Base-by-base conservation (phyloP, 2,888 invertebrate genomes). In the Morpho deidamia region DNA sequence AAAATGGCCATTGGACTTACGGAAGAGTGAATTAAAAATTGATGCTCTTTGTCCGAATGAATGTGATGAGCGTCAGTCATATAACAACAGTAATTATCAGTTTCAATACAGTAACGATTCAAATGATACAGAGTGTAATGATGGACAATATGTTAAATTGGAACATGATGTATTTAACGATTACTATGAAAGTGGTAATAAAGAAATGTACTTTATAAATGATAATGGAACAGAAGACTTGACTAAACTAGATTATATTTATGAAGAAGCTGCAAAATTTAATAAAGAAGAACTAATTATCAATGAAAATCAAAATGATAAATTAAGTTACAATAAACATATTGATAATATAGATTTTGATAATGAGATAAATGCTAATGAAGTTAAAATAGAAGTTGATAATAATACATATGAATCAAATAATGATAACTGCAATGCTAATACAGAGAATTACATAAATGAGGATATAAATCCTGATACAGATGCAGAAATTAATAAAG, bases 41-140 rank as follows among this genome's bases (percentile, higher is more conserved):
- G 59, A 73, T 1, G 70, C 75, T 1, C 44, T 85, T 5, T 86
- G 86, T 44, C 55, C 74, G 0, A 78, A 85, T 35, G 77, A 81
- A n/a, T 87, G 85, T 34, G 59, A 66, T 3, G 55, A 67, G n/a
- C 62, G 58, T 32, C 65, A 63, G 23, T 51, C 60, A 14, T 51
- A 63, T 51, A 58, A 48, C 32, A 43, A 32, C 7, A 56, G 53
- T 14, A 11, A 42, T 1, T 58, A 59, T 58, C 43, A 71, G 58
- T 59, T 65, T 61, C 39, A 68, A 7, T 53, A 64, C 33, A 63
- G 58, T 45, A 67, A 66, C 52, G 61, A 64, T 34, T 64, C 63
- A 8, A 66, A 61, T 41, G 55, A 67, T n/a, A 53, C 58, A 46
- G 57, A 58, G 4, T 55, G 63, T 34, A 55, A 46, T 33, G 60